phyloP scores from a whole-genome alignment of 2,888 invertebrate species.

The Plagodis pulveraria region DNA sequence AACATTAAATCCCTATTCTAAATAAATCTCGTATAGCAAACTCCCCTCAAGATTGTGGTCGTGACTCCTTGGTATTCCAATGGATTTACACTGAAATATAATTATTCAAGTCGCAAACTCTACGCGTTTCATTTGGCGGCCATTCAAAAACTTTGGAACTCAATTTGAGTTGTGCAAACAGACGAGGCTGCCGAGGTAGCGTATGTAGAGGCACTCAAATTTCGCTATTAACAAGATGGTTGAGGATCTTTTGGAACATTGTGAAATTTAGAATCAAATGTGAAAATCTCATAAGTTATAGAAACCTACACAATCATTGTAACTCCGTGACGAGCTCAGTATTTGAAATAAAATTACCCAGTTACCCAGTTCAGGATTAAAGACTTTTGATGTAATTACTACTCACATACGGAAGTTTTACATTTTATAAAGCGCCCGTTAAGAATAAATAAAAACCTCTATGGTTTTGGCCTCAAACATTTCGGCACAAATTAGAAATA shows the following conservation, averaged over 20 bases:
- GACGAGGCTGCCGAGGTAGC: constrained; percentile 26
- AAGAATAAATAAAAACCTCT: too few relatives aligned
- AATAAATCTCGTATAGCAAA: constrained; percentile 2
- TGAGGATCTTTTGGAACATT: background rate
- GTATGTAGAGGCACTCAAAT: background rate
- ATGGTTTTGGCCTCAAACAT: too few relatives aligned
- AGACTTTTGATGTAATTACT: too few relatives aligned
- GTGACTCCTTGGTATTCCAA: constrained; percentile 43
- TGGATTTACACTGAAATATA: constrained; percentile 50
- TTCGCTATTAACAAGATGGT: constrained; percentile 5
- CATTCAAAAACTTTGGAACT: constrained; percentile 58
- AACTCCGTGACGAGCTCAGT: too few relatives aligned
- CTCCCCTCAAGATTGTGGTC: constrained; percentile 14
- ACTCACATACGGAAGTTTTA: too few relatives aligned
- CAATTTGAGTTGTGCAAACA: constrained; percentile 50
- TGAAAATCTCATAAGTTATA: too few relatives aligned
- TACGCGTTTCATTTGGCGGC: constrained; percentile 51
- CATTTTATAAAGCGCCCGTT: too few relatives aligned
- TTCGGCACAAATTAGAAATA: too few relatives aligned
- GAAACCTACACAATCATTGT: too few relatives aligned
- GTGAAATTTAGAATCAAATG: background rate
- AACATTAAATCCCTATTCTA: background rate
- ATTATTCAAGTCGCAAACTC: constrained; percentile 46
- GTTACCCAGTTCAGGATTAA: too few relatives aligned
- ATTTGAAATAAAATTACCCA: too few relatives aligned